Conservation (phyloP, 2,797 vertebrate species). For the Silurus lanzhouensis region DNA sequence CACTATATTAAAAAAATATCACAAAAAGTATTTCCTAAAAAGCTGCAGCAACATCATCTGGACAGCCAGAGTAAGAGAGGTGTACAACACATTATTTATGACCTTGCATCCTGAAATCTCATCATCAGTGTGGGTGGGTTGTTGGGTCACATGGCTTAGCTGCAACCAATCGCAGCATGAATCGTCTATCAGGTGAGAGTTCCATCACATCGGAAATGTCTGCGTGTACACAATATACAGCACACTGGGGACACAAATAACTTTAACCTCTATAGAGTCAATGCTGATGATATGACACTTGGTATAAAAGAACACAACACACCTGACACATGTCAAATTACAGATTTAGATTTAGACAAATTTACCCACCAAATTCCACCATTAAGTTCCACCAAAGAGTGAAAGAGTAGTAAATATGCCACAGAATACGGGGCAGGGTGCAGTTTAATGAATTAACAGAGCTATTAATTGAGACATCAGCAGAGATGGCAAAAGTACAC, state of each 20-base stretch:
- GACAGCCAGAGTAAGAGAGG: neutral
- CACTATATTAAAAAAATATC: neutral
- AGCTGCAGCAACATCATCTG: slow-evolving; percentile 16
- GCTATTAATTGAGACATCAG: no score
- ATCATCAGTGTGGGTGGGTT: slow-evolving; percentile 37
- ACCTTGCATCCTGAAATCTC: slow-evolving; percentile 35
- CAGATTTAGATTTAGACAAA: neutral
- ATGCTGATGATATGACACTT: slow-evolving; percentile 41
- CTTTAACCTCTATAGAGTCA: slow-evolving; percentile 39
- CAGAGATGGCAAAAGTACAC: no score
- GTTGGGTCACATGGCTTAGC: slow-evolving; percentile 32
- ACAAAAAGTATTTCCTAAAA: slow-evolving; percentile 5
- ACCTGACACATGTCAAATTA: neutral
- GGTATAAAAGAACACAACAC: slow-evolving; percentile 8
- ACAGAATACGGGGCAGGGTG: neutral
- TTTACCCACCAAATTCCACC: no score
- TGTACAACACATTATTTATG: slow-evolving; percentile 34
- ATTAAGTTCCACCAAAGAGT: no score
- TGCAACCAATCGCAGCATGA: slow-evolving; percentile 42
- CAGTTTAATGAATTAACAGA: neutral
- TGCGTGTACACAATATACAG: slow-evolving; percentile 46
- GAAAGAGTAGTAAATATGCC: neutral
- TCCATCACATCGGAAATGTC: slow-evolving; percentile 39
- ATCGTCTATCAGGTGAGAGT: slow-evolving; percentile 53
- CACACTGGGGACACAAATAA: slow-evolving; percentile 44